These are phyloP conservation scores for Baccha elongata DNA, from an alignment of 2,888 invertebrate species.

Conservation along the genomic window DNA sequence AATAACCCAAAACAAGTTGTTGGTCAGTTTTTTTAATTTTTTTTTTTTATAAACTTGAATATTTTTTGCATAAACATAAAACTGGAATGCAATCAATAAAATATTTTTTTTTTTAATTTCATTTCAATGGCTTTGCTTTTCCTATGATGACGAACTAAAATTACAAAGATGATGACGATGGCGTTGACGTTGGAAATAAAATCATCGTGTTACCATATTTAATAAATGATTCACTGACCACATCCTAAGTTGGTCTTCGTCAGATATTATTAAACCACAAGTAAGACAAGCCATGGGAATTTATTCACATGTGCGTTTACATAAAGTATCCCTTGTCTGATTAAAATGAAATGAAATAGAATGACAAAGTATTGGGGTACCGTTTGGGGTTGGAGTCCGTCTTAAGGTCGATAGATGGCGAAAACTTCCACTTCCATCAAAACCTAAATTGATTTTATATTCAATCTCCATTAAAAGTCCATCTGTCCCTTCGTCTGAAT, in stretches of 20 bases:
- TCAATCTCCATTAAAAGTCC: conserved; percentile 4
- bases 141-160: not conserved
- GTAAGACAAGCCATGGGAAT: conserved; percentile 34
- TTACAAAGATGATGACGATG: not conserved
- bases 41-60: too few species aligned
- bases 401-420: conserved; percentile 26
- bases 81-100: conserved; percentile 11
- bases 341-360: conserved; percentile 20
- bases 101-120: not conserved
- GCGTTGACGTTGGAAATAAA: conserved; percentile 28
- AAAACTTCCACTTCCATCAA: conserved; percentile 30
- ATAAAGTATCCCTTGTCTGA: conserved; percentile 18
- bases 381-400: not conserved
- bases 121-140: conserved; percentile 4
- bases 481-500: conserved; percentile 47
- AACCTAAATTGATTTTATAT: conserved; percentile 44
- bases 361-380: not conserved
- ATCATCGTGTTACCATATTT: conserved; percentile 41
- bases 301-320: conserved; percentile 12
- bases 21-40: not conserved
- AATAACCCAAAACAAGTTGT: conserved; percentile 22
- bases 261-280: conserved; percentile 36
- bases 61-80: conserved; percentile 2
- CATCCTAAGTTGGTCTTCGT: conserved; percentile 22
- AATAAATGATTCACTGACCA: conserved; percentile 41